Conservation (phyloP, 2,113 vertebrate genomes). For the Entosphenus tridentatus region DNA sequence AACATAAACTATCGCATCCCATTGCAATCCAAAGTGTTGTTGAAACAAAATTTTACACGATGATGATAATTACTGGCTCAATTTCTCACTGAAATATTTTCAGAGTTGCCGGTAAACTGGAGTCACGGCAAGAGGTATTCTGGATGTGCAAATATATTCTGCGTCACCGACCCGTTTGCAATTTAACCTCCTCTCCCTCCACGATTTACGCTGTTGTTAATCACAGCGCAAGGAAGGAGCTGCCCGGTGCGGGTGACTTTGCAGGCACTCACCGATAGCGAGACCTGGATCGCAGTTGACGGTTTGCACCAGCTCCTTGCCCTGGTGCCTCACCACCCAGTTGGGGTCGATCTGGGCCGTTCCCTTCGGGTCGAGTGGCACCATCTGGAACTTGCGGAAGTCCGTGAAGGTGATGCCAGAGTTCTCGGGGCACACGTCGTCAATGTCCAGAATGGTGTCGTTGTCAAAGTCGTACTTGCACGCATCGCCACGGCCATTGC, state of each 20-base stretch:
- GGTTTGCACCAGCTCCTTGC: conserved; percentile 91
- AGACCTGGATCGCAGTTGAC: conserved; percentile 97
- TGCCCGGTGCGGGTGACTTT: too few relatives aligned
- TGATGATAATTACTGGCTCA: too few relatives aligned
- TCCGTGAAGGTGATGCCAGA: conserved; percentile 82
- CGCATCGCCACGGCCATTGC: conserved; percentile 73
- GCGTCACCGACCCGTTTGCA: background rate
- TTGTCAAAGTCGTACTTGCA: conserved; percentile 93
- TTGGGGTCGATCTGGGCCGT: conserved; percentile 94
- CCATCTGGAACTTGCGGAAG: conserved; percentile 95
- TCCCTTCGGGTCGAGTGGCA: conserved; percentile 84
- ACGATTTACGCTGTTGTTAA: background rate
- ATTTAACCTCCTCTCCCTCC: background rate
- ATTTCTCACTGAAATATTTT: too few relatives aligned
- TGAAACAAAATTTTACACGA: too few relatives aligned
- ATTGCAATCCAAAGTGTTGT: too few relatives aligned
- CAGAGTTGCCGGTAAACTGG: too few relatives aligned
- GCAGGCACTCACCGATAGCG: conserved; percentile 49
- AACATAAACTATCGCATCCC: too few relatives aligned
- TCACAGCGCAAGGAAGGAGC: background rate
- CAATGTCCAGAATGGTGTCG: conserved; percentile 62
- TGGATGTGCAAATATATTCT: too few relatives aligned
- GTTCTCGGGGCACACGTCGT: conserved; percentile 89
- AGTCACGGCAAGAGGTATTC: too few relatives aligned
- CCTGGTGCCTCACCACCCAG: conserved; percentile 94